These are phyloP conservation scores for Caloenas nicobarica DNA, from an alignment of 2,113 vertebrate genomes.

Conservation along the genomic window DNA sequence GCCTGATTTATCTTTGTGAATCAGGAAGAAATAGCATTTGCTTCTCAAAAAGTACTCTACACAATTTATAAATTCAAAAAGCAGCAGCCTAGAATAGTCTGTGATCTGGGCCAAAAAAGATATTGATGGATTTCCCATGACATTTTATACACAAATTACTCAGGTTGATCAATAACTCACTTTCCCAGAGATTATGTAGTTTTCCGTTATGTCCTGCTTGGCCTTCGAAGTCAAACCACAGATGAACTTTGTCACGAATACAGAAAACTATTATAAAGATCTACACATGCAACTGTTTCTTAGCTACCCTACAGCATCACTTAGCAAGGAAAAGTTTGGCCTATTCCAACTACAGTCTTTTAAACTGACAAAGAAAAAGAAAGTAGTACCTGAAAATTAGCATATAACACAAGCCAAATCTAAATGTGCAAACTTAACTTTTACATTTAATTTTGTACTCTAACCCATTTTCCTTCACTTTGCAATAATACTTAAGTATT, in stretches of 20 bases:
- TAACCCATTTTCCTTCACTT: not conserved
- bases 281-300: not conserved
- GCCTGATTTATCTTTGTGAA: not conserved
- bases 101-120: not conserved
- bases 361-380: not conserved
- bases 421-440: not conserved
- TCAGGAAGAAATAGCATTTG: not conserved
- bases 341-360: not conserved
- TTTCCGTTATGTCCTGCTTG: not conserved
- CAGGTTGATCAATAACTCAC: not conserved
- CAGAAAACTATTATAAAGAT: not conserved
- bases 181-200: not conserved
- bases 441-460: not conserved
- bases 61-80: not conserved
- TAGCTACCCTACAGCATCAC: accelerated
- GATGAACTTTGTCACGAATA: not conserved
- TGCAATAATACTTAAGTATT: not conserved
- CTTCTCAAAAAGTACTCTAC: not conserved
- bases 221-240: not conserved
- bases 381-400: not conserved
- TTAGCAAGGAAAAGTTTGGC: not conserved
- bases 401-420: not conserved
- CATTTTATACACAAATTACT: not conserved
- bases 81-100: not conserved
- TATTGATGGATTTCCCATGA: not conserved